A percentile compares a stretch with the other conserved stretches of the same genome.
These are phyloP conservation scores for Pterostichus niger DNA, from an alignment of 2,888 invertebrate species.

Conservation along the genomic window DNA sequence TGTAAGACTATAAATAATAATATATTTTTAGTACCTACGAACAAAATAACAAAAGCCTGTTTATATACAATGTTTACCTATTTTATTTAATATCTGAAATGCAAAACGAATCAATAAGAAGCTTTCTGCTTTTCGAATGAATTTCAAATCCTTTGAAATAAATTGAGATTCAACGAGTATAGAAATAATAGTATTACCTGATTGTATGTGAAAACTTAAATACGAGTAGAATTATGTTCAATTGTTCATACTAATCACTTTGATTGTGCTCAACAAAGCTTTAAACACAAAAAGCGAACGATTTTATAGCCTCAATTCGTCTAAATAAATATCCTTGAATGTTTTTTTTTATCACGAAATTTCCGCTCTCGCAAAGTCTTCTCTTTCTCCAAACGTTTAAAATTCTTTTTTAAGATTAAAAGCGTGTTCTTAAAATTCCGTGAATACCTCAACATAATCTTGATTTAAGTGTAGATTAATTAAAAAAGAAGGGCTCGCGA, in stretches of 20 bases:
- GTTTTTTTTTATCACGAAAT: slow-evolving; percentile 10
- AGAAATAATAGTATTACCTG: slow-evolving; percentile 9
- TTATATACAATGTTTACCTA: slow-evolving; percentile 10
- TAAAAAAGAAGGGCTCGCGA: slow-evolving; percentile 16
- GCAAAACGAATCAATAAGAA: slow-evolving; percentile 26
- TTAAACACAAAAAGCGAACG: neutral
- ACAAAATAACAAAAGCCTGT: neutral
- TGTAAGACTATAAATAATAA: slow-evolving; percentile 10
- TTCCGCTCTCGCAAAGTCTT: neutral
- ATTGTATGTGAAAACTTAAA: slow-evolving; percentile 33
- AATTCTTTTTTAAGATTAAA: slow-evolving; percentile 38
- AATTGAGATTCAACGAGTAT: slow-evolving; percentile 7
- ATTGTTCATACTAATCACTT: slow-evolving; percentile 18
- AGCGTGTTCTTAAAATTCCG: slow-evolving; percentile 41
- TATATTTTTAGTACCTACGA: neutral
- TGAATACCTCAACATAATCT: slow-evolving; percentile 37
- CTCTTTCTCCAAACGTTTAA: slow-evolving; percentile 6
- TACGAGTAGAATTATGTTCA: slow-evolving; percentile 5
- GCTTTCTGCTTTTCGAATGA: slow-evolving; percentile 15
- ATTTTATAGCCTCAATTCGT: neutral
- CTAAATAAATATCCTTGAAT: slow-evolving; percentile 14
- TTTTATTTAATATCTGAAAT: slow-evolving; percentile 14
- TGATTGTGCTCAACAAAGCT: slow-evolving; percentile 7
- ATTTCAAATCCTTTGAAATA: slow-evolving; percentile 19
- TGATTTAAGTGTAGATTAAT: slow-evolving; percentile 55